A percentile compares a stretch with the other conserved stretches of the same genome.
These are phyloP conservation scores for Thamnophis elegans DNA, from an alignment of 2,797 vertebrate species.

Conservation along the genomic window DNA sequence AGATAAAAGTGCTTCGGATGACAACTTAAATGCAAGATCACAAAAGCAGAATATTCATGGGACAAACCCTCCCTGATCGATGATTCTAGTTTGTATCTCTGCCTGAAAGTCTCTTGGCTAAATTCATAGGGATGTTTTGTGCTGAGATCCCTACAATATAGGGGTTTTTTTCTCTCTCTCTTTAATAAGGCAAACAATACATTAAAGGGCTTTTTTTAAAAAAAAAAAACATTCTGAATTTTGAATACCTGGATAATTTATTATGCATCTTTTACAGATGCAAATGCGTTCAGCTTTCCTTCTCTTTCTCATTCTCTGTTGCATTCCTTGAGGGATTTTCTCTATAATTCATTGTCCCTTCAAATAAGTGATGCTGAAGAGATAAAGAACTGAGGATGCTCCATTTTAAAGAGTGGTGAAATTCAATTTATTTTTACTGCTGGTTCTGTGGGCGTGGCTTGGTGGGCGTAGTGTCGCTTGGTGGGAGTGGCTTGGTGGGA, in stretches of 20 bases:
- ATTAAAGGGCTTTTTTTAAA: neutral
- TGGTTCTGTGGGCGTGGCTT: too few relatives aligned
- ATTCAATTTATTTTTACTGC: too few relatives aligned
- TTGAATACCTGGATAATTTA: neutral
- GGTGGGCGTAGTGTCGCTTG: too few relatives aligned
- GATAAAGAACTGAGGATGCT: neutral
- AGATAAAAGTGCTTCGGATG: neutral
- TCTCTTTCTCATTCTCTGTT: neutral
- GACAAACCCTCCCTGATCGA: neutral
- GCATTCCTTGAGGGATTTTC: neutral
- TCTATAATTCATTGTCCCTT: neutral
- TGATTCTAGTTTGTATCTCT: neutral
- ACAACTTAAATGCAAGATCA: neutral
- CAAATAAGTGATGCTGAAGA: neutral
- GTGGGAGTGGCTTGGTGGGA: too few relatives aligned
- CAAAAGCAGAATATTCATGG: constrained; percentile 4
- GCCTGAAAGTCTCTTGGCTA: neutral
- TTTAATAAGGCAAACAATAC: neutral
- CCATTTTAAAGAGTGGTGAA: too few relatives aligned
- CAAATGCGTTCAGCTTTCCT: neutral
- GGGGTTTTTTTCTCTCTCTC: neutral
- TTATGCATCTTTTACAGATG: neutral
- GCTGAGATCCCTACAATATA: neutral
- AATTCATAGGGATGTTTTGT: neutral
- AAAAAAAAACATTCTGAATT: neutral